A percentile compares a stretch with the other conserved stretches of the same genome.
phyloP scores from a whole-genome alignment of 2,888 invertebrate genomes.

The Dryobota labecula region DNA sequence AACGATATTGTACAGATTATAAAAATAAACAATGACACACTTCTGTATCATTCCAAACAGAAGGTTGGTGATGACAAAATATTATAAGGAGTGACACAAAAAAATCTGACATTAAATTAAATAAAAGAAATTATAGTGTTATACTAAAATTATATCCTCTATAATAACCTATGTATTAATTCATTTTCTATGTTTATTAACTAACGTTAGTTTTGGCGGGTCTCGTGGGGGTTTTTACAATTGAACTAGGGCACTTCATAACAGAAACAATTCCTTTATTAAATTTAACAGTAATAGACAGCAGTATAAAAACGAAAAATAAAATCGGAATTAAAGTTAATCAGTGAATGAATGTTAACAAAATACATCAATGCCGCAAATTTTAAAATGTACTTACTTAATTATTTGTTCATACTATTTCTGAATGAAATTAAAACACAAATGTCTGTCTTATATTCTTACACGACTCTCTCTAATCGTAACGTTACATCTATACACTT shows the following conservation, averaged over 20 bases:
- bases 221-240: conserved; percentile 56
- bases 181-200: conserved; percentile 65
- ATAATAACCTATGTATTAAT: conserved; percentile 63
- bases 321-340: conserved; percentile 28
- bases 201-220: conserved; percentile 70
- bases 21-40: conserved; percentile 51
- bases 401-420: conserved; percentile 64
- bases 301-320: conserved; percentile 42
- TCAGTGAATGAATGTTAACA: conserved; percentile 27
- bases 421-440: conserved; percentile 58
- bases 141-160: conserved; percentile 61
- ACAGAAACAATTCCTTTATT: conserved; percentile 54
- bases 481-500: conserved; percentile 38
- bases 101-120: conserved; percentile 50
- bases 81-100: conserved; percentile 52
- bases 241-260: conserved; percentile 60
- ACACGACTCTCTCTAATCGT: conserved; percentile 36
- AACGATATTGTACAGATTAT: conserved; percentile 66
- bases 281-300: conserved; percentile 33
- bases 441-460: conserved; percentile 27
- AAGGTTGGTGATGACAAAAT: conserved; percentile 45
- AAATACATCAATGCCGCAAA: conserved; percentile 43
- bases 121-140: conserved; percentile 54
- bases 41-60: conserved; percentile 39
- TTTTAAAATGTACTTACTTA: conserved; percentile 60